These are phyloP conservation scores for Caenorhabditis virilis DNA, from an alignment of 2,888 invertebrate genomes.

Conservation along the genomic window DNA sequence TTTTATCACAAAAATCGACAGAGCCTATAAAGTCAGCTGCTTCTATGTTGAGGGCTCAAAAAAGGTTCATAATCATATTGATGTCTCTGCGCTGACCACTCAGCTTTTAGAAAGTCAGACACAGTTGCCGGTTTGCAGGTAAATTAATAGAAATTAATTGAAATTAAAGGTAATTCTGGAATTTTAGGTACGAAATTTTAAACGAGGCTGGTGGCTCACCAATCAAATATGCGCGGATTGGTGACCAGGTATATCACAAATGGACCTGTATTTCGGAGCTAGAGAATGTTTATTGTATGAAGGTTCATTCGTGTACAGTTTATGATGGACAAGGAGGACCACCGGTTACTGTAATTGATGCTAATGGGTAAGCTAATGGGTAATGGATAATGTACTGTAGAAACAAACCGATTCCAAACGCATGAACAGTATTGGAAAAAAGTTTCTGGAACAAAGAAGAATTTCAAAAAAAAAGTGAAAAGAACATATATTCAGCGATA, in stretches of 20 bases:
- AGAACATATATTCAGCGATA: too few species aligned
- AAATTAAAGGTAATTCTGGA: too few species aligned
- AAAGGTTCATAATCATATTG: constrained; percentile 59
- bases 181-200: constrained; percentile 63
- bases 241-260: constrained; percentile 65
- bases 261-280: constrained; percentile 52
- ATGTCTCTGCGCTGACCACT: constrained; percentile 61
- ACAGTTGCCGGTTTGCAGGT: constrained; percentile 61
- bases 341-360: constrained; percentile 64
- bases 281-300: constrained; percentile 66
- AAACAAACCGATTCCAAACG: too few species aligned
- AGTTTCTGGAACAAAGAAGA: too few species aligned
- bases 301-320: constrained; percentile 65
- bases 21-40: constrained; percentile 65
- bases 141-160: too few species aligned
- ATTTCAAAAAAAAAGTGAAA: too few species aligned
- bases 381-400: too few species aligned
- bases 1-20: constrained; percentile 67
- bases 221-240: constrained; percentile 65
- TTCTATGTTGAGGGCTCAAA: constrained; percentile 65
- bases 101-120: constrained; percentile 54
- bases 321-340: constrained; percentile 68
- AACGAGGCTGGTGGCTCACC: constrained; percentile 57
- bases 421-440: too few species aligned
- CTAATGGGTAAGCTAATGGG: constrained; percentile 48